phyloP scores from a whole-genome alignment of 1,140 invertebrate species.

The Calliphora vicina region DNA sequence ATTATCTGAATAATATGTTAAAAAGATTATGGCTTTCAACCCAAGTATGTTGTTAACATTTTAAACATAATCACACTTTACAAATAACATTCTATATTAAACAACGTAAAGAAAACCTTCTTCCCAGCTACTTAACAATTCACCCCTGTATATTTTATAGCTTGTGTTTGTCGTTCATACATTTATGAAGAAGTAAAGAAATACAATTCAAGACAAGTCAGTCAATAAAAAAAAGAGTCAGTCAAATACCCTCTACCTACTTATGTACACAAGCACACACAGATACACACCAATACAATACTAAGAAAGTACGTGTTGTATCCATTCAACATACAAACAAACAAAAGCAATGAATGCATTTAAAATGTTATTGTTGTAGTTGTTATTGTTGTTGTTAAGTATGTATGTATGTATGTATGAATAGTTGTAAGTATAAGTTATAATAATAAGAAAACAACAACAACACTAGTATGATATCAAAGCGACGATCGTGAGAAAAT shows the following conservation, averaged over 20 bases:
- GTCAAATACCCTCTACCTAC: background rate
- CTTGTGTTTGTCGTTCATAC: background rate
- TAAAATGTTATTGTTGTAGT: background rate
- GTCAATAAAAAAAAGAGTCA: background rate
- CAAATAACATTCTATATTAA: too few relatives aligned
- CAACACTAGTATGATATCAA: slow-evolving; percentile 36
- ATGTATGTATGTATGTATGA: background rate
- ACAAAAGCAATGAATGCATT: background rate
- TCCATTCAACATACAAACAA: slow-evolving; percentile 15
- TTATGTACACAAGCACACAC: background rate
- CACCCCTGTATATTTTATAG: background rate
- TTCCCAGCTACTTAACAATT: background rate
- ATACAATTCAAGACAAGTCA: background rate
- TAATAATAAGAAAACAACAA: background rate
- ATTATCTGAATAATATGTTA: too few relatives aligned
- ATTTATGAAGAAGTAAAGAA: slow-evolving; percentile 9
- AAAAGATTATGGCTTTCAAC: too few relatives aligned
- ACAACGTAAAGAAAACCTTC: too few relatives aligned
- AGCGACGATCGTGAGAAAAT: slow-evolving; percentile 64
- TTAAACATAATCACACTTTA: too few relatives aligned
- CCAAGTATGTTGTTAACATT: too few relatives aligned
- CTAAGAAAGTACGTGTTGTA: background rate
- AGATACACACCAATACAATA: background rate
- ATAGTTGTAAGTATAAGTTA: too few relatives aligned
- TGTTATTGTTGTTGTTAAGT: background rate